Evolutionary conservation across 2,888 invertebrate species (phyloP).

Genomic region (Cryptus armator): DNA sequence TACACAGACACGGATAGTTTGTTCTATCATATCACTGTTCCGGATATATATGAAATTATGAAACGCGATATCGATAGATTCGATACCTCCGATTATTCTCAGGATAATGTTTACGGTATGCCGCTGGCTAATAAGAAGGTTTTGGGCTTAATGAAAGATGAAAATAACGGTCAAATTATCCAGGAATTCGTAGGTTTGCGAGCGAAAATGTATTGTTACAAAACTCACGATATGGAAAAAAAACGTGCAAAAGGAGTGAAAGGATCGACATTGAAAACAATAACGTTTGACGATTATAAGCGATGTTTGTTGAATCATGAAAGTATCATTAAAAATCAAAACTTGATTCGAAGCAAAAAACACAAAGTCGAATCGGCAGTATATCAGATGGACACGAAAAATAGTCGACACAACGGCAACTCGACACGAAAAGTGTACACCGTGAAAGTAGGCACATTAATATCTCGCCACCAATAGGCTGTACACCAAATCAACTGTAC

Average conservation of each 20-base stretch:
- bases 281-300: slow-evolving; percentile 57
- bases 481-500: too few relatives aligned
- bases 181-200: slow-evolving; percentile 21
- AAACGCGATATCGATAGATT: slow-evolving; percentile 48
- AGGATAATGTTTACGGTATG: slow-evolving; percentile 58
- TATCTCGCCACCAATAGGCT: too few relatives aligned
- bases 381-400: too few relatives aligned
- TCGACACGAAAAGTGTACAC: too few relatives aligned
- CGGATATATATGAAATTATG: too few relatives aligned
- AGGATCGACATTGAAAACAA: slow-evolving; percentile 41
- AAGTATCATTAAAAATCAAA: slow-evolving; percentile 49
- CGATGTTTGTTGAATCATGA: slow-evolving; percentile 43
- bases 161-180: not conserved
- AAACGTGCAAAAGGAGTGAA: slow-evolving; percentile 58
- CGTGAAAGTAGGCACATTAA: too few relatives aligned
- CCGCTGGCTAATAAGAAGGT: slow-evolving; percentile 60
- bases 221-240: slow-evolving; percentile 33
- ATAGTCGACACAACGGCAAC: too few relatives aligned
- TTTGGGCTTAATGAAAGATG: slow-evolving; percentile 23
- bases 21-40: slow-evolving; percentile 54
- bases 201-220: slow-evolving; percentile 73
- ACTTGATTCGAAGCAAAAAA: slow-evolving; percentile 58
- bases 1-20: slow-evolving; percentile 31
- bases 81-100: slow-evolving; percentile 67
- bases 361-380: slow-evolving; percentile 37